These are phyloP conservation scores for Lagopus muta DNA, from an alignment of 2,113 vertebrate genomes.

Conservation along the genomic window DNA sequence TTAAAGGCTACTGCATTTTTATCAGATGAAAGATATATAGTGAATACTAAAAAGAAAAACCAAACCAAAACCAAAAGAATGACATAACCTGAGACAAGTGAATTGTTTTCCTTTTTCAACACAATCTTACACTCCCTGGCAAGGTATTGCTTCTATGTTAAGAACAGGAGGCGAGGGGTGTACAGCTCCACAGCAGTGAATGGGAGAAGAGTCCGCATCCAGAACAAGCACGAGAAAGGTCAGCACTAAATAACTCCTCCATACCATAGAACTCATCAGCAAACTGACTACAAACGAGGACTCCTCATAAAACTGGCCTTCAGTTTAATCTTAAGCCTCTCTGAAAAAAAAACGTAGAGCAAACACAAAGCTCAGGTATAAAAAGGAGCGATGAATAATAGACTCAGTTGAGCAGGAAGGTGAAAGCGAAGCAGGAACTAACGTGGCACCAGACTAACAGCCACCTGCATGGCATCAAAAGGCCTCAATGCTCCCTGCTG, in stretches of 20 bases:
- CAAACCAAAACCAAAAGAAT: background rate
- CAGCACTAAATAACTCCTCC: background rate
- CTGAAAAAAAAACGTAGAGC: background rate
- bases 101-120: background rate
- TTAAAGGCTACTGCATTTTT: background rate
- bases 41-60: background rate
- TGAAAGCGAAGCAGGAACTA: background rate
- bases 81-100: background rate
- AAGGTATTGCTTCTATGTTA: background rate
- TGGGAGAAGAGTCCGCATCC: background rate
- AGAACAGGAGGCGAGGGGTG: background rate
- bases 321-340: background rate
- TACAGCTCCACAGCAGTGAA: background rate
- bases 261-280: background rate
- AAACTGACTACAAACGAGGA: background rate
- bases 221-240: background rate
- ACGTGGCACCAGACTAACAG: background rate
- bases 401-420: background rate
- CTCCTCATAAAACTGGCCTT: background rate
- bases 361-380: background rate
- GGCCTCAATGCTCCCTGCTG: background rate
- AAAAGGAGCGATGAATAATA: fast-evolving
- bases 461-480: background rate
- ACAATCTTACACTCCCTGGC: background rate
- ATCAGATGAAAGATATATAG: background rate